A percentile compares a stretch with the other conserved stretches of the same genome.
Conservation (phyloP, 2,888 invertebrate species). For the Digitonthophagus gazella region DNA sequence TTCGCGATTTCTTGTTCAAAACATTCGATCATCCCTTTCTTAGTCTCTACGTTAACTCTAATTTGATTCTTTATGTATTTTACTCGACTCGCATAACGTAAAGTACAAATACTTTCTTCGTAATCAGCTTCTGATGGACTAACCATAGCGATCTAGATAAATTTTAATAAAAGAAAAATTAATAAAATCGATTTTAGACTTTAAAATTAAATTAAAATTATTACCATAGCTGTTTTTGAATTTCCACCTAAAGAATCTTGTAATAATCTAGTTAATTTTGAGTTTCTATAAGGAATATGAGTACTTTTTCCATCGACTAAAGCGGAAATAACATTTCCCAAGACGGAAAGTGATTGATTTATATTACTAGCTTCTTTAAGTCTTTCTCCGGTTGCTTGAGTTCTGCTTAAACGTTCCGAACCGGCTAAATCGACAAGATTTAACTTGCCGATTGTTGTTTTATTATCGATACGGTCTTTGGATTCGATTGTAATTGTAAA, state of each 20-base stretch:
- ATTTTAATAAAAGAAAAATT: not conserved
- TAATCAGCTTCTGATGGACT: constrained; percentile 97
- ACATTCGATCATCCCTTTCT: constrained; percentile 90
- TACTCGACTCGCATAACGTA: constrained; percentile 95
- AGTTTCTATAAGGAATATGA: constrained; percentile 97
- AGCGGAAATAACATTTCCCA: constrained; percentile 98
- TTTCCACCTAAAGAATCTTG: constrained; percentile 98
- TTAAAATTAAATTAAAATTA: no score
- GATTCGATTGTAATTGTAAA: constrained; percentile 98
- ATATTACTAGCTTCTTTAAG: constrained; percentile 97
- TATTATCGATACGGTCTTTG: constrained; percentile 80
- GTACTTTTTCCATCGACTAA: constrained; percentile 95
- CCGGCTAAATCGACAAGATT: constrained; percentile 98
- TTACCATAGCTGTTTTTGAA: constrained; percentile 92
- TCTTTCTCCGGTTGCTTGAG: constrained; percentile 89
- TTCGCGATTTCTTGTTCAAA: constrained; percentile 97
- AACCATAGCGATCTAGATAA: constrained; percentile 82
- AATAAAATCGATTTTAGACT: constrained; percentile 1
- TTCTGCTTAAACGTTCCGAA: constrained; percentile 95
- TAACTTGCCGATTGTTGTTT: constrained; percentile 91
- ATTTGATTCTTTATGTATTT: constrained; percentile 97
- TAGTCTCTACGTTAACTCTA: constrained; percentile 95
- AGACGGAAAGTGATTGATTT: constrained; percentile 92
- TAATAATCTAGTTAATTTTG: constrained; percentile 88
- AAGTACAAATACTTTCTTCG: constrained; percentile 95